Conservation (phyloP, 2,797 vertebrate genomes). For the Bovichtus variegatus region DNA sequence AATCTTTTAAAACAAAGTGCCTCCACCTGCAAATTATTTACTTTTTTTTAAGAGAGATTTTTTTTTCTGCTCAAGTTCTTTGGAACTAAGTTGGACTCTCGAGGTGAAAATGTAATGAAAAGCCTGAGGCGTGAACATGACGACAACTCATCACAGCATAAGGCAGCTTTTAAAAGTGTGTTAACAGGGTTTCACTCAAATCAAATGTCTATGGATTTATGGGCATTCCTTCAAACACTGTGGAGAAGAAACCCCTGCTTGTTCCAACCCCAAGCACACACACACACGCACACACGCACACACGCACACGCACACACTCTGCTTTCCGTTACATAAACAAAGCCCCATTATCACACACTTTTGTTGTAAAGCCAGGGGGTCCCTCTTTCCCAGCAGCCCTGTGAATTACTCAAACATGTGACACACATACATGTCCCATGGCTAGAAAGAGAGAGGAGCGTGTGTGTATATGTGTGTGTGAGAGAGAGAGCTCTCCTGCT, state of each 20-base stretch:
- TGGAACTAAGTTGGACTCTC: not conserved
- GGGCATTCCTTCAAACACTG: constrained; percentile 67
- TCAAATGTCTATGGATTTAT: constrained; percentile 60
- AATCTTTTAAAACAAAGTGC: not conserved
- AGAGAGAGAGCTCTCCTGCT: not conserved
- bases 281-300: constrained; percentile 1
- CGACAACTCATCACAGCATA: constrained; percentile 4
- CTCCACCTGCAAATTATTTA: not conserved
- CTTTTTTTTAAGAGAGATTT: not conserved
- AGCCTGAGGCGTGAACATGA: not conserved
- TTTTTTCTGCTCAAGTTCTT: too few relatives aligned
- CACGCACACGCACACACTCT: constrained; percentile 15
- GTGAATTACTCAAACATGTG: constrained; percentile 30
- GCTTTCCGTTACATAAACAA: constrained; percentile 64
- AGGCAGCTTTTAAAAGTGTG: constrained; percentile 28
- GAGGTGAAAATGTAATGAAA: constrained; percentile 15
- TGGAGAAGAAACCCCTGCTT: constrained; percentile 63
- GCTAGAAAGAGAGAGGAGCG: not conserved
- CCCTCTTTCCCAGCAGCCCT: constrained; percentile 50
- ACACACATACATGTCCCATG: constrained; percentile 9
- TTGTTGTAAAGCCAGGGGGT: constrained; percentile 51
- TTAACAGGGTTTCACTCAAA: constrained; percentile 11
- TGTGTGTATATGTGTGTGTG: not conserved
- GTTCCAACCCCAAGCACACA: constrained; percentile 38
- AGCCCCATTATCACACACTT: constrained; percentile 61